Evolutionary conservation across 53 echinoderm and acorn worm species (phyloP).

Genomic region (Henricia sp.): DNA sequence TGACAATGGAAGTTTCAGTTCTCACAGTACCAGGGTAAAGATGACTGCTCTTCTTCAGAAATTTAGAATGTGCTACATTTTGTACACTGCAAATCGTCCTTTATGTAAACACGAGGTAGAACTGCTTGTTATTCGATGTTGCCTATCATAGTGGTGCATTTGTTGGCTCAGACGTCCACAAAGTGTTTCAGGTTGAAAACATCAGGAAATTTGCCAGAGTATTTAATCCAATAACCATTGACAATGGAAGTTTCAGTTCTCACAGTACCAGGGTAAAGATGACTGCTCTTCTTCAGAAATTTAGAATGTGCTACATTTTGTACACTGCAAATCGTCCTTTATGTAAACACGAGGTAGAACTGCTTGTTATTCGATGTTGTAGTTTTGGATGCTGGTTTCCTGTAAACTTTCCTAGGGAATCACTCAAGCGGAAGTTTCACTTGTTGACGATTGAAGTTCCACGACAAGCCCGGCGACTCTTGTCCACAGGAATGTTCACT

Average conservation of each 20-base stretch:
- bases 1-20: not conserved
- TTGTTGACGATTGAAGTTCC: slow-evolving; percentile 39
- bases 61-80: slow-evolving; percentile 15
- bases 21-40: not conserved
- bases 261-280: not conserved
- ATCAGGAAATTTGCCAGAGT: slow-evolving; percentile 4
- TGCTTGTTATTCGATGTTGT: slow-evolving; percentile 28
- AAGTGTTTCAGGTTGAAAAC: not conserved
- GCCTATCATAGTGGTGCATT: slow-evolving; percentile 41
- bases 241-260: not conserved
- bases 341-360: slow-evolving; percentile 51
- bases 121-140: slow-evolving; percentile 25
- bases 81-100: slow-evolving; percentile 23
- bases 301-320: slow-evolving; percentile 8
- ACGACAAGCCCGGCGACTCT: slow-evolving; percentile 25
- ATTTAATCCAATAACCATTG: slow-evolving; percentile 13
- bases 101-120: slow-evolving; percentile 55
- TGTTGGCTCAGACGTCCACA: slow-evolving; percentile 36
- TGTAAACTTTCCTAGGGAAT: slow-evolving; percentile 13
- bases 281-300: slow-evolving; percentile 24
- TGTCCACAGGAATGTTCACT: slow-evolving; percentile 7
- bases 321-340: slow-evolving; percentile 25
- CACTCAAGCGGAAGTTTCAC: slow-evolving; percentile 43
- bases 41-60: slow-evolving; percentile 17
- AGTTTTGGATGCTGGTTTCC: slow-evolving; percentile 60